Evolutionary conservation across 2,113 vertebrate species (phyloP).

Genomic region (Cervus canadensis): DNA sequence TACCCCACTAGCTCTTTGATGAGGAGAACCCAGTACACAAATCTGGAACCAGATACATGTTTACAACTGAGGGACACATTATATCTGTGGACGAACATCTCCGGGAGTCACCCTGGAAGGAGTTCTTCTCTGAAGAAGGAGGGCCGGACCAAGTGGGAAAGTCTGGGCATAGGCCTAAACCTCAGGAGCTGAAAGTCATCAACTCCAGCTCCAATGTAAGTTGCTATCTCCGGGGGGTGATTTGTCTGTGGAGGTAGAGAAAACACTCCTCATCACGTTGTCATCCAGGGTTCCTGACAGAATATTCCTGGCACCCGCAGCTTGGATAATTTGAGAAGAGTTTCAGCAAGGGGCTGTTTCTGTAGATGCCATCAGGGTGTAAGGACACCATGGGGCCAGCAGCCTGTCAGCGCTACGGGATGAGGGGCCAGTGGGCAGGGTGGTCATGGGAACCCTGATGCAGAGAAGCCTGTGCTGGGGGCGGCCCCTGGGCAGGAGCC

Average conservation of each 20-base stretch:
- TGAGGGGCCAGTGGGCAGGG: fast-evolving
- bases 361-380: fast-evolving
- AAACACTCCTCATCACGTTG: background rate
- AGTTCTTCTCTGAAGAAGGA: conserved; percentile 81
- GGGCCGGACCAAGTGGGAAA: conserved; percentile 50
- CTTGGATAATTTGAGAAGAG: background rate
- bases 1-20: conserved; percentile 89
- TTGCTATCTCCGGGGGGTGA: background rate
- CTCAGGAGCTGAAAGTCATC: conserved; percentile 66
- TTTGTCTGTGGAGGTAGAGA: background rate
- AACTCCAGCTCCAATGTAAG: conserved; percentile 93
- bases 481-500: background rate
- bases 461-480: fast-evolving
- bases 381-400: fast-evolving
- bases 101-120: conserved; percentile 89
- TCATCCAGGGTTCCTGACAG: background rate
- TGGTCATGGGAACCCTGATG: background rate
- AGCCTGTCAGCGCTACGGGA: fast-evolving
- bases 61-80: conserved; percentile 97
- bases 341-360: background rate
- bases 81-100: conserved; percentile 92
- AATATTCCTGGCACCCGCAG: background rate
- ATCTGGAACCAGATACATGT: conserved; percentile 94
- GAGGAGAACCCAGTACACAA: conserved; percentile 96
- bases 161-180: conserved; percentile 24